phyloP scores from a whole-genome alignment of 2,797 vertebrate species.

The Craterocephalus amniculus region DNA sequence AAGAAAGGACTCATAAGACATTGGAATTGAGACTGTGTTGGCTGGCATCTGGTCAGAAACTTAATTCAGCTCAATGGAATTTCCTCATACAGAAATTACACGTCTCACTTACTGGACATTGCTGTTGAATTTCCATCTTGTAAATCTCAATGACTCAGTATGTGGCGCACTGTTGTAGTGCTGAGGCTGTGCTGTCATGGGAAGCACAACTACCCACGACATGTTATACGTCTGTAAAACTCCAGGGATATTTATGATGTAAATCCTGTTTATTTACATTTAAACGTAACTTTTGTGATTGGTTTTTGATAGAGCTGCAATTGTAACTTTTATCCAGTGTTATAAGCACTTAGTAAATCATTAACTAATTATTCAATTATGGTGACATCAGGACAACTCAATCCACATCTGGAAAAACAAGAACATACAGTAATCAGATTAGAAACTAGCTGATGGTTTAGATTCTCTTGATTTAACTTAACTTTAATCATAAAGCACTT shows the following conservation, averaged over 20 bases:
- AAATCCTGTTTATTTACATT: not conserved
- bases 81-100: conserved; percentile 36
- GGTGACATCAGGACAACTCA: not conserved
- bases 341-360: too few species aligned
- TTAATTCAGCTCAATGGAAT: conserved; percentile 40
- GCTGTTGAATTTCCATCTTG: conserved; percentile 41
- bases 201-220: not conserved
- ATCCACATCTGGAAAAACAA: not conserved
- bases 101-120: conserved; percentile 41
- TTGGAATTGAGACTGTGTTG: conserved; percentile 6
- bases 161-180: conserved; percentile 24
- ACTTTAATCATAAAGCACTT: too few species aligned
- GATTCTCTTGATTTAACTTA: too few species aligned
- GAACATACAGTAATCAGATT: not conserved
- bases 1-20: not conserved
- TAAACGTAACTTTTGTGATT: not conserved
- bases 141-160: conserved; percentile 40
- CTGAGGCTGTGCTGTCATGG: not conserved
- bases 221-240: not conserved
- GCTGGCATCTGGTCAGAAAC: conserved; percentile 31
- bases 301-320: not conserved
- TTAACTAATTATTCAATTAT: too few species aligned
- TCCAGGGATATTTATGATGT: not conserved
- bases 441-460: not conserved
- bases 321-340: not conserved